Percentiles rank a stretch among this genome's conserved stretches.
Evolutionary conservation across 2,797 vertebrate genomes (phyloP).

Genomic region (Phoeniculus purpureus): DNA sequence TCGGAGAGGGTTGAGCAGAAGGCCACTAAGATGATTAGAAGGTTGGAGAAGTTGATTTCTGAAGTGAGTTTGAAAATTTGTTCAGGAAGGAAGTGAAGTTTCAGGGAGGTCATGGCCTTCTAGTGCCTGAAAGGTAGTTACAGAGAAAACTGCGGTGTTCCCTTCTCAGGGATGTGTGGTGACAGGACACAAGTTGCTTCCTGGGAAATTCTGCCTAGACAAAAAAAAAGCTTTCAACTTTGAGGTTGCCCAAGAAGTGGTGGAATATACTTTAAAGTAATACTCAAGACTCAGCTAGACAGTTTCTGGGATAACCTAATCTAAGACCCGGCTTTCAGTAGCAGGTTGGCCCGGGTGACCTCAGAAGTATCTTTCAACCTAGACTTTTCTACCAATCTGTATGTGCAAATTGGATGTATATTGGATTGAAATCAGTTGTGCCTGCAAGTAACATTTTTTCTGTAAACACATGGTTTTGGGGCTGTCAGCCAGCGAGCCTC

Average conservation of each 20-base stretch:
- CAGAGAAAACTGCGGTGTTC: background rate
- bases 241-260: background rate
- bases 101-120: background rate
- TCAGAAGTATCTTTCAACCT: background rate
- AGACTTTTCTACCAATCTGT: background rate
- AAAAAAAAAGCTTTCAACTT: background rate
- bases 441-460: background rate
- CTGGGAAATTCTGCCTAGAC: background rate
- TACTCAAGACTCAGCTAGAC: background rate
- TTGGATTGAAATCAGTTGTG: background rate
- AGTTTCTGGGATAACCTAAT: background rate
- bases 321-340: background rate
- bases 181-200: background rate
- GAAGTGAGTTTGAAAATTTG: background rate
- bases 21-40: background rate
- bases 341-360: background rate
- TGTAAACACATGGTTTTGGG: background rate
- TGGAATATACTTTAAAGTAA: background rate
- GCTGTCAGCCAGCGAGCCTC: background rate
- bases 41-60: background rate
- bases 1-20: background rate
- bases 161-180: background rate
- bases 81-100: background rate
- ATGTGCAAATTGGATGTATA: background rate
- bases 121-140: background rate